Conservation (phyloP, 2,888 invertebrate genomes). For the Stegophylla sp. region DNA sequence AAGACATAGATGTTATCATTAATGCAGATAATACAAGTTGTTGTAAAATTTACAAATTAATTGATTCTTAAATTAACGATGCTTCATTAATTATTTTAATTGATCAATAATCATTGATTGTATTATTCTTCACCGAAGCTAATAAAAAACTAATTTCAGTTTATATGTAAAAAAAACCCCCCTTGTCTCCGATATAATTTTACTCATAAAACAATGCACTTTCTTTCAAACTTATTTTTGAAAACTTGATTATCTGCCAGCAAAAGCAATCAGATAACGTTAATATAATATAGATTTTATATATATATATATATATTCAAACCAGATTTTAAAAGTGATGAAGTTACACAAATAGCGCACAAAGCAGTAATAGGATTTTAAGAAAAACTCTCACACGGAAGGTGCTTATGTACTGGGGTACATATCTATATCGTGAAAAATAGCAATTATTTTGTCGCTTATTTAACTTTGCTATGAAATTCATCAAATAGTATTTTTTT, state of each 20-base stretch:
- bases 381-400: too few species aligned
- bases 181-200: neutral
- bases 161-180: slow-evolving; percentile 18
- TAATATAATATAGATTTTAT: neutral
- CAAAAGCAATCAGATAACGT: slow-evolving; percentile 38
- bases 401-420: neutral
- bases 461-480: neutral
- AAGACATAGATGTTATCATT: too few species aligned
- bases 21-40: neutral
- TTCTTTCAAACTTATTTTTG: slow-evolving; percentile 50
- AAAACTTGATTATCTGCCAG: slow-evolving; percentile 47
- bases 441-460: neutral
- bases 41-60: too few species aligned
- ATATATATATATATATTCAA: slow-evolving; percentile 21
- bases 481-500: too few species aligned
- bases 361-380: neutral
- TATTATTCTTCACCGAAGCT: neutral
- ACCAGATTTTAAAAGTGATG: slow-evolving; percentile 23
- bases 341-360: neutral
- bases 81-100: too few species aligned
- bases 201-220: slow-evolving; percentile 41
- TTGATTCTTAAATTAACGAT: too few species aligned
- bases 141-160: neutral
- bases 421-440: slow-evolving; percentile 4
- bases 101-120: neutral